Evolutionary conservation across 2,113 vertebrate species (phyloP).

Genomic region (Pongo abelii): DNA sequence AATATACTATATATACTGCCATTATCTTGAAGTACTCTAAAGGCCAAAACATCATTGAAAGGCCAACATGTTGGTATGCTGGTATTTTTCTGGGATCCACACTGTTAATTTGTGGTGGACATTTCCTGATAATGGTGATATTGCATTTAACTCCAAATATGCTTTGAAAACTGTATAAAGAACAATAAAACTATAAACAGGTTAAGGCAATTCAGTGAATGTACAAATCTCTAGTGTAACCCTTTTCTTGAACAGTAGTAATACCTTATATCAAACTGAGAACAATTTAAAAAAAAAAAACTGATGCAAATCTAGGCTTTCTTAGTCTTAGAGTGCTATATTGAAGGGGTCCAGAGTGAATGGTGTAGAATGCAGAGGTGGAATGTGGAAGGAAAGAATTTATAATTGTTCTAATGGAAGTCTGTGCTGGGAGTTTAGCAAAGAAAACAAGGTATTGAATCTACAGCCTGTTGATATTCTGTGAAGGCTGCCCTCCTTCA

Average conservation of each 20-base stretch:
- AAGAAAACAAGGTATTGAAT: constrained; percentile 42
- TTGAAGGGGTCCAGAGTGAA: constrained; percentile 1
- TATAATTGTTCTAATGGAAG: constrained; percentile 62
- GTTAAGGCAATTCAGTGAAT: background rate
- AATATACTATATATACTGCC: background rate
- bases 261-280: constrained; percentile 20
- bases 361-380: constrained; percentile 54
- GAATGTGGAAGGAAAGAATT: constrained; percentile 58
- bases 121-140: background rate
- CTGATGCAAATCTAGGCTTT: background rate
- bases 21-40: background rate
- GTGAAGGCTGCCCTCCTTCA: constrained; percentile 10
- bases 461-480: constrained; percentile 50
- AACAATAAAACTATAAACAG: constrained; percentile 39
- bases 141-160: background rate
- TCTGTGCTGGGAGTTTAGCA: constrained; percentile 37
- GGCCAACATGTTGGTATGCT: background rate
- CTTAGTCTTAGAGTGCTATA: constrained; percentile 2
- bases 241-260: constrained; percentile 27
- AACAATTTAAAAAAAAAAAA: background rate
- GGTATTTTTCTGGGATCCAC: background rate
- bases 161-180: constrained; percentile 20
- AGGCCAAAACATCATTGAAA: background rate
- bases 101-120: background rate
- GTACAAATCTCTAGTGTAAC: background rate